Evolutionary conservation across 2,888 invertebrate genomes (phyloP).

Genomic region (Spialia ferax): DNA sequence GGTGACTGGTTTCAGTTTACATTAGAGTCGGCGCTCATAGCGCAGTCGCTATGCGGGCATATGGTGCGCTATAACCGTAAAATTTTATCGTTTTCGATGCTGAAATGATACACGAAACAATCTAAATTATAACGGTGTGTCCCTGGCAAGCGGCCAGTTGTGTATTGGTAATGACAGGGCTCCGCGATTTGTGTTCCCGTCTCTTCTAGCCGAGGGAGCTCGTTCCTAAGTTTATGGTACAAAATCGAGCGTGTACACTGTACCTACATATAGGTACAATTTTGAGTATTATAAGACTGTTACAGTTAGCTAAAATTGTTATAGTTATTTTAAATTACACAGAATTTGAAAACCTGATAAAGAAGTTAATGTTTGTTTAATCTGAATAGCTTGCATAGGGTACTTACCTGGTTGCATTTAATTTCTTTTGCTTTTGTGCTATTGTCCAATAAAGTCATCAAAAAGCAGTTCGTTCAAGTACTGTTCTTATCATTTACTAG

Average conservation of each 20-base stretch:
- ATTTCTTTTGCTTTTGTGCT: no score
- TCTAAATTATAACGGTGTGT: conserved; percentile 78
- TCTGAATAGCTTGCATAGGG: no score
- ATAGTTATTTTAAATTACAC: no score
- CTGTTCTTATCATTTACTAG: no score
- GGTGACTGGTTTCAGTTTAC: conserved; percentile 12
- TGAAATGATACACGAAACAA: conserved; percentile 85
- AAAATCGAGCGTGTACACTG: background rate
- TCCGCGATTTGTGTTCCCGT: conserved; percentile 69
- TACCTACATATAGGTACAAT: no score
- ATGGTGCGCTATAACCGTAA: conserved; percentile 80
- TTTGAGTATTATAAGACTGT: no score
- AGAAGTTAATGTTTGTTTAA: no score
- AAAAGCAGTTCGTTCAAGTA: no score
- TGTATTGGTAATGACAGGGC: conserved; percentile 74
- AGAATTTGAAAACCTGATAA: no score
- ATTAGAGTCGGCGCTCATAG: conserved; percentile 33
- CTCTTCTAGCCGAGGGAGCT: background rate
- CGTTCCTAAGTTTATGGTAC: background rate
- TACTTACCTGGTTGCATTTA: no score
- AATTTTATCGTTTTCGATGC: conserved; percentile 84
- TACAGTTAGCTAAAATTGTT: no score
- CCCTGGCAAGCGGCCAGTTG: conserved; percentile 74
- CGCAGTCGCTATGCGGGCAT: conserved; percentile 57
- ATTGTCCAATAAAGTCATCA: no score